Evolutionary conservation across 1,140 invertebrate genomes (phyloP).

Genomic region (Zaprionus vittiger): DNA sequence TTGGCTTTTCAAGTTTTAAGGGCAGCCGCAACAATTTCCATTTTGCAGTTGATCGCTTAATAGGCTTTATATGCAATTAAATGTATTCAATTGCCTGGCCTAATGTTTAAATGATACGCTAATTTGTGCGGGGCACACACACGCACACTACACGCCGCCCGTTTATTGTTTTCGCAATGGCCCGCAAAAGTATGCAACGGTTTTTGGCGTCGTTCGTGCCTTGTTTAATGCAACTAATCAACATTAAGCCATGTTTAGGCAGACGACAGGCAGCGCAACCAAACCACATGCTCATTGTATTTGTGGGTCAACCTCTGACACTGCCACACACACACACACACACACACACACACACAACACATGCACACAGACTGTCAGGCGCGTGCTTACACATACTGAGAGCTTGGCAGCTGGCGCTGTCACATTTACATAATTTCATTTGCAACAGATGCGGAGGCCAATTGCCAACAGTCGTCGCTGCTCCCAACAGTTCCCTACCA

Average conservation of each 20-base stretch:
- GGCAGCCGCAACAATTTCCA: constrained; percentile 56
- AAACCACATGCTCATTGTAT: constrained; percentile 58
- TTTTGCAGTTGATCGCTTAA: constrained; percentile 46
- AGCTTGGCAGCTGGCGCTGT: constrained; percentile 47
- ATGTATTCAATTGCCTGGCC: constrained; percentile 74
- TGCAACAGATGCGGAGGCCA: constrained; percentile 64
- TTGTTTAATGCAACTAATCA: constrained; percentile 79
- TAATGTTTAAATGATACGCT: constrained; percentile 67
- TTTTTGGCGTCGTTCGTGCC: constrained; percentile 40
- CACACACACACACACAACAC: constrained; percentile 41
- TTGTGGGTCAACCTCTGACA: constrained; percentile 53
- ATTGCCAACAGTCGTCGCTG: constrained; percentile 41
- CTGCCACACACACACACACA: constrained; percentile 28
- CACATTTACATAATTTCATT: constrained; percentile 82
- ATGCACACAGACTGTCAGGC: not conserved
- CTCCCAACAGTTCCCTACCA: not conserved
- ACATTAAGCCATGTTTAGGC: constrained; percentile 75
- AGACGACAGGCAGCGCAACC: constrained; percentile 34
- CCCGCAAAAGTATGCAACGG: constrained; percentile 42
- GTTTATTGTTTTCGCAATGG: constrained; percentile 57
- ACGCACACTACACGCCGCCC: constrained; percentile 27
- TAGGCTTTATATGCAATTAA: constrained; percentile 75
- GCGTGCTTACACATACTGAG: constrained; percentile 27
- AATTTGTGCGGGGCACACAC: constrained; percentile 47
- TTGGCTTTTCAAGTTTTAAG: constrained; percentile 58